Base-by-base conservation (phyloP, 2,113 vertebrate genomes). In the Seriola dumerili region DNA sequence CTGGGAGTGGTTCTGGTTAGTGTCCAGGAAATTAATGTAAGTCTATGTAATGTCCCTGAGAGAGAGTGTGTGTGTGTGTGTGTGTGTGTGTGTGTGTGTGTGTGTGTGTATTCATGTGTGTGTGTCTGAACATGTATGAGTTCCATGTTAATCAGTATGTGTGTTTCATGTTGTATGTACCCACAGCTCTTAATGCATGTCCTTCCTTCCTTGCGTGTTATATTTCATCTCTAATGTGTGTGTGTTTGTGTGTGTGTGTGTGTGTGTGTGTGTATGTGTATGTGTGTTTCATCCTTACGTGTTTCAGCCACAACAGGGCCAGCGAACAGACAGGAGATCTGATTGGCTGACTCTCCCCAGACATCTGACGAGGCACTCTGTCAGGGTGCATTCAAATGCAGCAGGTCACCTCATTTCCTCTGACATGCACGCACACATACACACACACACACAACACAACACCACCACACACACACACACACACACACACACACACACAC, bases 291-390 rank as follows among this genome's bases (percentile, higher is more conserved):
- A 12, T 36, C 66, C 46, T 21, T 64, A 50, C 68, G 73, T 67
- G 84, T 70, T 13, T 46, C 32, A 29, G 16, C 44, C 62, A 52
- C 16, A 40, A 52, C 76, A 38, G 50, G 42, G 46, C 52, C 11
- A 9, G 65, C 70, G 81, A 78, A 88, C 81, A 89, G 84, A 88
- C 80, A 89, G 50, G 50, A 68, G 76, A 88, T 40, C 85, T 72
- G 82, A 90, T 91, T 86, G 86, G 88, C 70, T 29, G 36, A 42
- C 77, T 58, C 75, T 72, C 82, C 77, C 80, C 83, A 91, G 83
- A 91, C 87, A 85, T 90, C 91, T 90, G 86, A 93, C 68, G 57
- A 83, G 68, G 83, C 91, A 80, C 87, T 91, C 88, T 91, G 89
- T 92, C 83, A 72, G 70, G 80, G 66, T 50, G 40, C 38, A 63